phyloP scores from a whole-genome alignment of 1,140 invertebrate genomes.

The Rhynchophorus ferrugineus region DNA sequence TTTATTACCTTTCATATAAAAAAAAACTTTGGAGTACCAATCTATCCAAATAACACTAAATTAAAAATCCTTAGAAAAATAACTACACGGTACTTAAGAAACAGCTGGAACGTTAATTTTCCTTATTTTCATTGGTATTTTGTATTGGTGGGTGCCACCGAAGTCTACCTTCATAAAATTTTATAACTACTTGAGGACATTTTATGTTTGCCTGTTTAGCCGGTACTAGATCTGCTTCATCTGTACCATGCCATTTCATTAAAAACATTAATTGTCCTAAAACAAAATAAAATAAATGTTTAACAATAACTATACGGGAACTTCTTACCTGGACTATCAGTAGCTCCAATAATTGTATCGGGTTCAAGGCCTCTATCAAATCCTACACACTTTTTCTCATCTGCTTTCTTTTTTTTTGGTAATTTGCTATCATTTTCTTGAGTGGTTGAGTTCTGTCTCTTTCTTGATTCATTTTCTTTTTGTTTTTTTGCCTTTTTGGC shows the following conservation, averaged over 20 bases:
- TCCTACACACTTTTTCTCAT: slow-evolving; percentile 57
- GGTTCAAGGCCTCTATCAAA: slow-evolving; percentile 85
- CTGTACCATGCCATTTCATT: slow-evolving; percentile 91
- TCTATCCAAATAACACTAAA: too few relatives aligned
- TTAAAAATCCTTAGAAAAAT: too few relatives aligned
- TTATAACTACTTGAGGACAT: slow-evolving; percentile 91
- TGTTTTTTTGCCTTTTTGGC: slow-evolving; percentile 49
- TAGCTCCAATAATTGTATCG: slow-evolving; percentile 90
- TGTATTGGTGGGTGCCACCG: slow-evolving; percentile 79
- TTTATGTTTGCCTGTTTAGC: slow-evolving; percentile 83
- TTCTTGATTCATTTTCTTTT: slow-evolving; percentile 29
- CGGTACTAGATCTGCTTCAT: slow-evolving; percentile 90
- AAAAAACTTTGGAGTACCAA: too few relatives aligned
- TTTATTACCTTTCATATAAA: too few relatives aligned
- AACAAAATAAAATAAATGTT: too few relatives aligned
- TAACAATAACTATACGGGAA: too few relatives aligned
- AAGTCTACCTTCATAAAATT: slow-evolving; percentile 90
- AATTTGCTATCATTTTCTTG: slow-evolving; percentile 30
- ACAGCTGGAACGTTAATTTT: slow-evolving; percentile 23
- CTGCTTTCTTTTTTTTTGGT: slow-evolving; percentile 34
- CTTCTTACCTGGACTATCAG: slow-evolving; percentile 55
- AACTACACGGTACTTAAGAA: too few relatives aligned
- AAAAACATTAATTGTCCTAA: slow-evolving; percentile 88
- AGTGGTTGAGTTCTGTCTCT: slow-evolving; percentile 30
- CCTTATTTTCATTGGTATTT: slow-evolving; percentile 55